Base-by-base conservation (phyloP, 2,888 invertebrate species). In the Drosophila borealis region DNA sequence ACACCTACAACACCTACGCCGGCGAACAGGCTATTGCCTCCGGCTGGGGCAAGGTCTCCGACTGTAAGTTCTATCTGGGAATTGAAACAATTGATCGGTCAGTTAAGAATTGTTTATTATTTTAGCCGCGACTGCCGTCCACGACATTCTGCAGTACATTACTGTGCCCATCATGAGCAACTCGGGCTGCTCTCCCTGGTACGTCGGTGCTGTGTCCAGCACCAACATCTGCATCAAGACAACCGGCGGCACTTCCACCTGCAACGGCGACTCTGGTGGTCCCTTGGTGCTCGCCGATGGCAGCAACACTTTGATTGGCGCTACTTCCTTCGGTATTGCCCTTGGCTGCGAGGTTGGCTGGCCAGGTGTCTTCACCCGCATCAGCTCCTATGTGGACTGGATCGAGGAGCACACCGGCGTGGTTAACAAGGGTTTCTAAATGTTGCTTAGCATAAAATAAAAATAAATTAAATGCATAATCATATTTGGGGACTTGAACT, bases 241-340 rank as follows among this genome's bases (percentile, higher is more conserved):
- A 45, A 84, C 71, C 45, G 90, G 80, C 5, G 88, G 83, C 14
- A 68, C 11, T 0, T 91, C 90, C n/a, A 90, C 81, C 11, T 92
- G 92, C 72, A 89, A 88, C 73, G 91, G 92, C 11, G 92, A 92
- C 55, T 91, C 91, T 45, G 91, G 92, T 48, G 92, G 92, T 41
- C 92, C 92, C 4, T 67, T 92, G 63, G 81, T 91, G 0, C 44
- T 83, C 13, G 65, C 46, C 2, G 88, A 89, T 55, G 73, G 74
- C 8, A 72, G 45, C 2, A 66, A 80, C 17, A 74, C 70, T 3
- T 57, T 92, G 33, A 83, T 92, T 62, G 92, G 92, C 4, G 82
- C 82, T 13, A 90, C 92, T 0, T 91, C 92, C 11, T 92, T 90
- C 44, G 91, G 91, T 29, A 87, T 89, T 64, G 56, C 66, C 13